A percentile compares a stretch with the other conserved stretches of the same genome.
These are phyloP conservation scores for Urocitellus parryii DNA, from an alignment of 2,113 vertebrate genomes.

Conservation along the genomic window DNA sequence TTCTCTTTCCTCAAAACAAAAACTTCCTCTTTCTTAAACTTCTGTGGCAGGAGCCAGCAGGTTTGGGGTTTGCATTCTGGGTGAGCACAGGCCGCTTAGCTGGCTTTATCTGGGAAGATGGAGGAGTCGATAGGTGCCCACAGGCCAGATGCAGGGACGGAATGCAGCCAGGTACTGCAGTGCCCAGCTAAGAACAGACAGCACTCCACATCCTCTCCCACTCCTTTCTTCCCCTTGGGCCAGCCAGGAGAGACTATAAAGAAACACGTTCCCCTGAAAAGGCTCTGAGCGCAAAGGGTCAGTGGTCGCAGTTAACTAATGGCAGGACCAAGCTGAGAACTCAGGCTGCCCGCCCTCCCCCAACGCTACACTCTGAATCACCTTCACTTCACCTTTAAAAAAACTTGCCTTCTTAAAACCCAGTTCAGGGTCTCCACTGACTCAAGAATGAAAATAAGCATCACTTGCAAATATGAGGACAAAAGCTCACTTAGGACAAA, in stretches of 20 bases:
- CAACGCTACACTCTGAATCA: neutral
- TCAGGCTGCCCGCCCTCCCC: neutral
- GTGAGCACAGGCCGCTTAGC: neutral
- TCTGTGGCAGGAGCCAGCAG: constrained; percentile 24
- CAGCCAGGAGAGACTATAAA: neutral
- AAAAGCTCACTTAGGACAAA: neutral
- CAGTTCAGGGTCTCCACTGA: neutral
- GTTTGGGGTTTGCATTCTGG: neutral
- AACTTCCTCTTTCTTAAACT: neutral
- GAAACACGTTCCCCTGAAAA: neutral
- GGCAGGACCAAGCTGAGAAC: neutral
- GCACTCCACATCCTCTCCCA: too few relatives aligned
- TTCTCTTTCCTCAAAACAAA: neutral
- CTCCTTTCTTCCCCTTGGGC: neutral
- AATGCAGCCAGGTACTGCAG: rapidly evolving
- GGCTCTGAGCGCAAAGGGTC: neutral
- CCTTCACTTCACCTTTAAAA: neutral
- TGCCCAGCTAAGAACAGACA: neutral
- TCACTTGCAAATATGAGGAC: constrained; percentile 1
- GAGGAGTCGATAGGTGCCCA: neutral
- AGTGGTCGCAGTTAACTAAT: neutral
- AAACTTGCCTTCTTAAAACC: neutral
- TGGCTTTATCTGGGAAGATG: neutral
- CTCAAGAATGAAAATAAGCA: neutral
- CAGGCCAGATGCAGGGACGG: neutral